Evolutionary conservation across 2,113 vertebrate genomes (phyloP).

Genomic region (Bungarus multicinctus): DNA sequence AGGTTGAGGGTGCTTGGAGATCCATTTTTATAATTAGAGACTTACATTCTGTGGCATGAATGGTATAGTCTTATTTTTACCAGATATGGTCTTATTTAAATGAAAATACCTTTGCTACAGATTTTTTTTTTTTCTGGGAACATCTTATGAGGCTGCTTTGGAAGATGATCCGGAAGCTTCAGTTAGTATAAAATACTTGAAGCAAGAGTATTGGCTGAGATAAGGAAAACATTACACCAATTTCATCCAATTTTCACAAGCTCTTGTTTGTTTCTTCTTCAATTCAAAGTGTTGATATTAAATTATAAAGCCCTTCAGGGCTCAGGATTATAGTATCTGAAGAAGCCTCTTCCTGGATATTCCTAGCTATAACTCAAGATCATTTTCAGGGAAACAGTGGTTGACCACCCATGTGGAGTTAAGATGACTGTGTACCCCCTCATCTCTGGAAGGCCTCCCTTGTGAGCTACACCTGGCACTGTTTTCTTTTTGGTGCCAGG

Average conservation of each 20-base stretch:
- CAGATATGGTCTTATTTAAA: not conserved
- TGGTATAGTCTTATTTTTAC: too few species aligned
- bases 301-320: not conserved
- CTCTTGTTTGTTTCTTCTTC: not conserved
- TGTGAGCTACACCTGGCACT: not conserved
- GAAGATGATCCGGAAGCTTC: not conserved
- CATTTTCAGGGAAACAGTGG: not conserved
- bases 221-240: not conserved
- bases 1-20: not conserved
- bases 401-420: not conserved
- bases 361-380: not conserved
- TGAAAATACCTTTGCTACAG: not conserved
- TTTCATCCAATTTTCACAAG: not conserved
- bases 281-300: not conserved
- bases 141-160: not conserved
- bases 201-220: not conserved
- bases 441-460: not conserved
- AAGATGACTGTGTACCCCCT: not conserved
- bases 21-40: not conserved
- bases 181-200: not conserved
- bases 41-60: not conserved
- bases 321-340: not conserved
- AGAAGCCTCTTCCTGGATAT: not conserved
- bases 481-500: not conserved
- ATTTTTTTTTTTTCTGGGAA: not conserved